Percentiles rank a stretch among this genome's conserved stretches.
These are phyloP conservation scores for Spinibarbus caldwelli DNA, from an alignment of 2,797 vertebrate species.

Conservation along the genomic window DNA sequence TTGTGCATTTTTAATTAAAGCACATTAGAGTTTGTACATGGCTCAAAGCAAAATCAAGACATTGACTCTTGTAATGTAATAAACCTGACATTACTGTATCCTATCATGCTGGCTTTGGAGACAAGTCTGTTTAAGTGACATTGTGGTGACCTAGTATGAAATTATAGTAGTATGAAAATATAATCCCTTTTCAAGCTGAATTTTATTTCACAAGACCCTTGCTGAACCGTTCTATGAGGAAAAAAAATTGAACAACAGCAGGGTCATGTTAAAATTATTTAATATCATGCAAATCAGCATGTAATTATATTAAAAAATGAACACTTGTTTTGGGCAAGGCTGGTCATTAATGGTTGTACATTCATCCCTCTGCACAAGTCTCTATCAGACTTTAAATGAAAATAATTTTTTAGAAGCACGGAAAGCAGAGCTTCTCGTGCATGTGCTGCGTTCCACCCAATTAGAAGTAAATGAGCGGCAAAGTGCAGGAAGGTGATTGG, in stretches of 20 bases:
- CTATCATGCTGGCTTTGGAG: neutral
- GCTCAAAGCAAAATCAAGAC: constrained; percentile 7
- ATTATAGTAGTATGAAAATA: neutral
- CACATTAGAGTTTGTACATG: neutral
- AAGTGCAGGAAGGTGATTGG: constrained; percentile 37
- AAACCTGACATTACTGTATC: neutral
- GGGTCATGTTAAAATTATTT: neutral
- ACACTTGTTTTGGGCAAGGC: neutral
- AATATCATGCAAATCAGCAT: constrained; percentile 2
- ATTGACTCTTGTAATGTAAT: neutral
- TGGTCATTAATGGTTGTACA: neutral
- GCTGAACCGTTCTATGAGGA: constrained; percentile 18
- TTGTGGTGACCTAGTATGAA: neutral
- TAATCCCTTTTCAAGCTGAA: constrained; percentile 6
- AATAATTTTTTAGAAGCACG: neutral
- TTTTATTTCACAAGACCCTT: neutral
- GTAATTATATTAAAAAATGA: neutral
- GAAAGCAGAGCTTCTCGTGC: constrained; percentile 29
- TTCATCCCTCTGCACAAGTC: neutral
- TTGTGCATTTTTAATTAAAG: neutral
- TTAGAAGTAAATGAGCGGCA: constrained; percentile 29
- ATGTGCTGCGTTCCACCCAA: constrained; percentile 16
- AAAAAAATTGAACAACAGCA: neutral
- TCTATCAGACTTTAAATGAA: neutral
- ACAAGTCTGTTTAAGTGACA: neutral